Conservation (phyloP, 2,113 vertebrate genomes). For the Raja brachyura region DNA sequence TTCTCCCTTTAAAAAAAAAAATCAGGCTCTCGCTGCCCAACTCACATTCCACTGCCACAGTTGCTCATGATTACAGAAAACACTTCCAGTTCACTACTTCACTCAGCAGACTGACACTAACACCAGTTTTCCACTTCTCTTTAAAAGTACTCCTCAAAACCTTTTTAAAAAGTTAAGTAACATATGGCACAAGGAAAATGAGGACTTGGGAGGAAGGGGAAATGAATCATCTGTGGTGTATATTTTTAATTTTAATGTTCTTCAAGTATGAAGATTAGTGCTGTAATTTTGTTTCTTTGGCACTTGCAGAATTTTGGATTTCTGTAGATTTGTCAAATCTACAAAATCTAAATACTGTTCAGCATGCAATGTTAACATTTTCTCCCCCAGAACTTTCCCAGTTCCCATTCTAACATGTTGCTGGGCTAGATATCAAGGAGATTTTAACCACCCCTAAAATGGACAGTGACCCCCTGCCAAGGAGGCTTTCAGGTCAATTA, state of each 20-base stretch:
- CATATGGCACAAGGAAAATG: conserved; percentile 2
- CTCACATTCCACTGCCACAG: conserved; percentile 22
- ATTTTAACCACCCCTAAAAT: too few species aligned
- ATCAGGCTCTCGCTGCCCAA: not conserved
- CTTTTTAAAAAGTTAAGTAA: not conserved
- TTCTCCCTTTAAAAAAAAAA: not conserved
- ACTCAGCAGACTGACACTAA: not conserved
- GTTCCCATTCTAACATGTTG: not conserved
- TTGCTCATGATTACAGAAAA: conserved; percentile 30
- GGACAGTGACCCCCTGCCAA: not conserved
- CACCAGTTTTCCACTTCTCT: not conserved
- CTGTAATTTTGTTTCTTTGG: not conserved
- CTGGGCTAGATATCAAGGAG: not conserved
- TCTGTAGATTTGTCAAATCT: not conserved
- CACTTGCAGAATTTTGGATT: not conserved
- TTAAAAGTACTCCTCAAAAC: not conserved
- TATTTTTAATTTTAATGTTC: not conserved
- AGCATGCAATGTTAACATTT: not conserved
- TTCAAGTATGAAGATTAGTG: not conserved
- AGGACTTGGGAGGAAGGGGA: not conserved
- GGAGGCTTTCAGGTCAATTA: not conserved
- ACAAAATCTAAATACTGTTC: not conserved
- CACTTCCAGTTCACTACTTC: conserved; percentile 2
- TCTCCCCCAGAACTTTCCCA: not conserved
- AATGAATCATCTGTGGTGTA: not conserved